Conservation (phyloP, 2,797 vertebrate genomes). For the Trachops cirrhosus region DNA sequence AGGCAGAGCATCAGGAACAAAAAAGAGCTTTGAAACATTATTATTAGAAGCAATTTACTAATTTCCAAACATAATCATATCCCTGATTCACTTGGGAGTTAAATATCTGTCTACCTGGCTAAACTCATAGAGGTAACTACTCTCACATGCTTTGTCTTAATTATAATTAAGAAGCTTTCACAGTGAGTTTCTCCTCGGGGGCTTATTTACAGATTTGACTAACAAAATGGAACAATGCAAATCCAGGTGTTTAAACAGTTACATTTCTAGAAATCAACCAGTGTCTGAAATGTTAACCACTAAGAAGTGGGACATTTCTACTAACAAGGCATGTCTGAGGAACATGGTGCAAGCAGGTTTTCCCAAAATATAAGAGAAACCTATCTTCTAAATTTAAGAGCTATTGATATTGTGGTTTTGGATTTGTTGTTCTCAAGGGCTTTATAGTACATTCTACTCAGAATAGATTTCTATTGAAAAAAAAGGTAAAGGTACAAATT, state of each 20-base stretch:
- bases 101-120: neutral
- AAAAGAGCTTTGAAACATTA: neutral
- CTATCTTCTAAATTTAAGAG: neutral
- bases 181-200: neutral
- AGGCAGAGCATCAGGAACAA: neutral
- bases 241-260: conserved; percentile 24
- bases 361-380: neutral
- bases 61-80: neutral
- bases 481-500: neutral
- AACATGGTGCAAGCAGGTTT: neutral
- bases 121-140: neutral
- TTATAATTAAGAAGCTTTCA: neutral
- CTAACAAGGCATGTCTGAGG: neutral
- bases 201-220: neutral
- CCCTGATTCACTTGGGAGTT: neutral
- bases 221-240: conserved; percentile 27
- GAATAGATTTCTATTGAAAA: neutral
- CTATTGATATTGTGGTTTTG: neutral
- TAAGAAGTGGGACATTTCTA: neutral
- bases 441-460: neutral
- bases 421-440: neutral
- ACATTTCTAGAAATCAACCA: neutral
- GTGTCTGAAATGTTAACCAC: neutral
- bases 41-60: neutral
- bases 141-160: neutral